A percentile compares a stretch with the other conserved stretches of the same genome.
Evolutionary conservation across 2,797 vertebrate genomes (phyloP).

Genomic region (Thalassophryne amazonica): DNA sequence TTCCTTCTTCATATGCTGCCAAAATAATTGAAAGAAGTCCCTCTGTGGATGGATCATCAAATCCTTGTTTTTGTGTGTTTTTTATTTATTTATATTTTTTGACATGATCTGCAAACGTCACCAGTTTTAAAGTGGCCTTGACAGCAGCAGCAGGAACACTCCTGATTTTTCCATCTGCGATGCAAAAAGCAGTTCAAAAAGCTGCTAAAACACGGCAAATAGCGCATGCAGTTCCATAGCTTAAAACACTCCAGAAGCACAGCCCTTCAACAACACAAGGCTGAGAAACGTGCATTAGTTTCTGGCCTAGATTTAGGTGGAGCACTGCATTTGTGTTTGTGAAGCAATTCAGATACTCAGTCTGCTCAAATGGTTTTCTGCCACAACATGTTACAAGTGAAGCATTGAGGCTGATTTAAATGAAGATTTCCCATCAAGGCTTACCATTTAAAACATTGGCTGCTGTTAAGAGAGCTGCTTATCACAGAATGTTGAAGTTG

Average conservation of each 20-base stretch:
- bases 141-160: slow-evolving; percentile 39
- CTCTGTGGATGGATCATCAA: slow-evolving; percentile 56
- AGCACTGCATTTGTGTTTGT: slow-evolving; percentile 35
- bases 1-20: slow-evolving; percentile 43
- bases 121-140: slow-evolving; percentile 52
- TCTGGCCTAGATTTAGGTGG: slow-evolving; percentile 58
- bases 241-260: slow-evolving; percentile 37
- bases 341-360: slow-evolving; percentile 27
- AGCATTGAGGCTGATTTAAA: slow-evolving; percentile 4
- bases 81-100: no score
- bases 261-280: slow-evolving; percentile 36
- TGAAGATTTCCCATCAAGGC: slow-evolving; percentile 33
- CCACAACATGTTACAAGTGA: slow-evolving; percentile 1
- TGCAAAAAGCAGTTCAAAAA: slow-evolving; percentile 51
- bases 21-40: slow-evolving; percentile 61
- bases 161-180: slow-evolving; percentile 48
- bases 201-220: slow-evolving; percentile 48
- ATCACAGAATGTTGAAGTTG: slow-evolving; percentile 33
- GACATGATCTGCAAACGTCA: slow-evolving; percentile 33
- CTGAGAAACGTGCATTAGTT: slow-evolving; percentile 29
- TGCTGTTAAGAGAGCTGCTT: slow-evolving; percentile 1
- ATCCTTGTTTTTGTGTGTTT: slow-evolving; percentile 48
- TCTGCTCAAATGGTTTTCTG: slow-evolving; percentile 38
- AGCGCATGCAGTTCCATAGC: slow-evolving; percentile 6
- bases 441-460: slow-evolving; percentile 31